A percentile compares a stretch with the other conserved stretches of the same genome.
Evolutionary conservation across 1,140 invertebrate genomes (phyloP).

Genomic region (Diploscapter pachys): DNA sequence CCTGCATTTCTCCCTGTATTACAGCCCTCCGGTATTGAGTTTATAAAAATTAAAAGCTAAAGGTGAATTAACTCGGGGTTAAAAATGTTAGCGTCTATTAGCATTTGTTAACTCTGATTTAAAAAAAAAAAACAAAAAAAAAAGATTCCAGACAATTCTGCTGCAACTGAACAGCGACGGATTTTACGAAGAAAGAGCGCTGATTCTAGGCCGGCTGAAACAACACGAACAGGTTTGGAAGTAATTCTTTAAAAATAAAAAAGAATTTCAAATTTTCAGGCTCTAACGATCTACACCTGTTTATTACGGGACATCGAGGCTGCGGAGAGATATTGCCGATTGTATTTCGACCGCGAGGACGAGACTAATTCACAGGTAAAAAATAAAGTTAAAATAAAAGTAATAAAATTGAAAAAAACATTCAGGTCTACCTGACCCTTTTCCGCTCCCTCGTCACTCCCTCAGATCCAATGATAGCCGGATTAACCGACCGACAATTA

Average conservation of each 20-base stretch:
- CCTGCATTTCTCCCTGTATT: constrained; percentile 28
- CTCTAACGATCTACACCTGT: constrained; percentile 11
- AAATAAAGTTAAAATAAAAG: too few relatives aligned
- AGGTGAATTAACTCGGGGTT: too few relatives aligned
- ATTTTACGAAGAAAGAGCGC: constrained; percentile 30
- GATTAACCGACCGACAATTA: not conserved
- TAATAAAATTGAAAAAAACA: too few relatives aligned
- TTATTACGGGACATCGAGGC: constrained; percentile 24
- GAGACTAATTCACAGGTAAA: constrained; percentile 24
- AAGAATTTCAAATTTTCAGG: not conserved
- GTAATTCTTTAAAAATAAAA: too few relatives aligned
- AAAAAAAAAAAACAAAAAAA: too few relatives aligned
- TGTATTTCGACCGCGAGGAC: constrained; percentile 27
- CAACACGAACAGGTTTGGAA: constrained; percentile 17
- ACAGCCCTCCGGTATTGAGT: constrained; percentile 10
- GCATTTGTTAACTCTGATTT: too few relatives aligned
- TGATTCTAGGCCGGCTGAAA: constrained; percentile 30
- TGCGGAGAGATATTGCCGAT: constrained; percentile 27
- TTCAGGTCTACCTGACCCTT: constrained; percentile 28
- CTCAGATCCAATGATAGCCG: constrained; percentile 7
- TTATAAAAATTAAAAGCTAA: too few relatives aligned
- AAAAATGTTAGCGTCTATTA: too few relatives aligned
- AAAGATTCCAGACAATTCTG: constrained; percentile 25
- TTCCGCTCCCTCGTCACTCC: constrained; percentile 21
- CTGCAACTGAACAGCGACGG: constrained; percentile 16